phyloP scores from a whole-genome alignment of 2,113 vertebrate species.

The Meriones unguiculatus region DNA sequence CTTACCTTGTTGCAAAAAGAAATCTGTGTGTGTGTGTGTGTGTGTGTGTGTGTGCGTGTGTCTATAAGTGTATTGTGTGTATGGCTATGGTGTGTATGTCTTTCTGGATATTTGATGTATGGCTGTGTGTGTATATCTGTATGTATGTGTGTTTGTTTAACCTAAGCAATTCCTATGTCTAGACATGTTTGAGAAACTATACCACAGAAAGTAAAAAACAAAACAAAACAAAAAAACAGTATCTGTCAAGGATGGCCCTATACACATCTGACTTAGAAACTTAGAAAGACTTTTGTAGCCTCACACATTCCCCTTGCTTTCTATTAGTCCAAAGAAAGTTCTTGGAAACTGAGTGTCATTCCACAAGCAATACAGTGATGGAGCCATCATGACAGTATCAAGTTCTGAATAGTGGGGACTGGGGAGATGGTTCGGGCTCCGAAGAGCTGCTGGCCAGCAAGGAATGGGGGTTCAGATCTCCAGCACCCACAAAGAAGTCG shows the following conservation, averaged over 20 bases:
- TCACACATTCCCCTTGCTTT: background rate
- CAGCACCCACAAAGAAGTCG: background rate
- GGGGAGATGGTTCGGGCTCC: background rate
- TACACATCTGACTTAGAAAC: background rate
- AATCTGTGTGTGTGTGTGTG: background rate
- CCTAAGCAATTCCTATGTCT: background rate
- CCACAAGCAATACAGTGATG: background rate
- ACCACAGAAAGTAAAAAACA: background rate
- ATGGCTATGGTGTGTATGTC: too few species aligned
- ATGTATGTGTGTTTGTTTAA: slow-evolving; percentile 20
- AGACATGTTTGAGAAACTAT: background rate
- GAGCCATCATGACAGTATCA: background rate
- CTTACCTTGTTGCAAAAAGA: background rate
- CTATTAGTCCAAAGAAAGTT: slow-evolving; percentile 5
- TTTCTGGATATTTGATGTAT: background rate
- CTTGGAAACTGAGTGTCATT: background rate
- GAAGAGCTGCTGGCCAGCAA: background rate
- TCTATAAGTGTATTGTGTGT: background rate
- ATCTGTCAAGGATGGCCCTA: background rate
- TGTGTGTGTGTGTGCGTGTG: too few species aligned
- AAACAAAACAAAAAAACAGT: background rate
- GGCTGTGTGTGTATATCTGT: background rate
- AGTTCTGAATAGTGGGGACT: background rate
- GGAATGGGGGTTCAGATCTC: background rate
- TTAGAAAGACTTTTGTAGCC: background rate